Evolutionary conservation across 2,888 invertebrate genomes (phyloP).

Genomic region (Euzophera pinguis): DNA sequence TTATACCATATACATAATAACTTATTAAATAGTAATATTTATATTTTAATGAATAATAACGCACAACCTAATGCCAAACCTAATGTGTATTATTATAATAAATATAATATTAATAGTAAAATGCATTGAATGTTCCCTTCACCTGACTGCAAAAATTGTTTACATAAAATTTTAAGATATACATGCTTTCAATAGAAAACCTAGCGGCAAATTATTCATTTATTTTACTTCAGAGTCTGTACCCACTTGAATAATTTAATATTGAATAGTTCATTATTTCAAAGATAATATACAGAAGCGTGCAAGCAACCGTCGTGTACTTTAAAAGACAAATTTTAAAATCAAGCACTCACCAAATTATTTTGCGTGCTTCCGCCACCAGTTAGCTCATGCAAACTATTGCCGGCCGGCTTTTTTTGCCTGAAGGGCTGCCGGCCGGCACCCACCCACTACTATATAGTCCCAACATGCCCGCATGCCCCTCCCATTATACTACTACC

Average conservation of each 20-base stretch:
- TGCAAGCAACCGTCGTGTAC: too few species aligned
- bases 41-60: conserved; percentile 41
- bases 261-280: not conserved
- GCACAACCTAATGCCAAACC: conserved; percentile 55
- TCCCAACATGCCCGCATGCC: too few species aligned
- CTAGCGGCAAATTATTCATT: conserved; percentile 2
- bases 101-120: conserved; percentile 13
- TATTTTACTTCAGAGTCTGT: conserved; percentile 15
- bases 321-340: conserved; percentile 38
- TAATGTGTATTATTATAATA: conserved; percentile 27
- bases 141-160: conserved; percentile 34
- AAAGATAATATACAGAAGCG: too few species aligned
- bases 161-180: conserved; percentile 37
- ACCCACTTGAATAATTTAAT: conserved; percentile 4
- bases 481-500: too few species aligned
- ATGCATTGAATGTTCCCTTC: conserved; percentile 30
- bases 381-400: too few species aligned
- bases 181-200: conserved; percentile 16
- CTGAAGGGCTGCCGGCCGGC: too few species aligned
- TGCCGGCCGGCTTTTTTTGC: too few species aligned
- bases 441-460: too few species aligned
- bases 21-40: conserved; percentile 2
- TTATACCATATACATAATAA: not conserved
- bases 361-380: too few species aligned
- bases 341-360: too few species aligned